Percentiles rank a stretch among this genome's conserved stretches.
These are phyloP conservation scores for Drosophila mimetica DNA, from an alignment of 2,888 invertebrate genomes.

Conservation along the genomic window DNA sequence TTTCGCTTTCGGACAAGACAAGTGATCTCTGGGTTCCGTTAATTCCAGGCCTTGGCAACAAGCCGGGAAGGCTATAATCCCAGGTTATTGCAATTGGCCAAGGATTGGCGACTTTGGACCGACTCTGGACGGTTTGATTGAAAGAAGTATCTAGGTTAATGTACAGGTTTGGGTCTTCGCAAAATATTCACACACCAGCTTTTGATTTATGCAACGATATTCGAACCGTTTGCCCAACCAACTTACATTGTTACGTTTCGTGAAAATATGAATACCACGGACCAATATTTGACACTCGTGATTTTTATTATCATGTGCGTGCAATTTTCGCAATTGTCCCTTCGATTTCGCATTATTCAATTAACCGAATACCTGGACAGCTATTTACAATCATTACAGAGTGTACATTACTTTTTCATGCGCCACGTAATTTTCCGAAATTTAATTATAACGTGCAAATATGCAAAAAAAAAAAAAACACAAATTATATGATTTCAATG, in stretches of 20 bases:
- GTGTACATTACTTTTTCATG: slow-evolving; percentile 2
- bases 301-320: slow-evolving; percentile 21
- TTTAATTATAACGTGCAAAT: slow-evolving; percentile 72
- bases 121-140: slow-evolving; percentile 3
- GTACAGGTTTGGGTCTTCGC: slow-evolving; percentile 30
- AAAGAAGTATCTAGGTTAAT: slow-evolving; percentile 33
- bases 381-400: slow-evolving; percentile 13
- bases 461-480: slow-evolving; percentile 44
- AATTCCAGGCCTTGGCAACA: slow-evolving; percentile 28
- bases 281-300: slow-evolving; percentile 19
- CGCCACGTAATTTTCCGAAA: slow-evolving; percentile 38
- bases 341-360: slow-evolving; percentile 54
- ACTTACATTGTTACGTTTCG: slow-evolving; percentile 2
- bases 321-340: slow-evolving; percentile 41
- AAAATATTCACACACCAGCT: slow-evolving; percentile 14
- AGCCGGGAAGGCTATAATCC: slow-evolving; percentile 6
- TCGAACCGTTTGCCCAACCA: not conserved
- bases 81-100: slow-evolving; percentile 6
- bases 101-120: slow-evolving; percentile 28
- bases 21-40: slow-evolving; percentile 25
- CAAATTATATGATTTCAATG: slow-evolving; percentile 52
- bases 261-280: slow-evolving; percentile 5
- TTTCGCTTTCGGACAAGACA: slow-evolving; percentile 10
- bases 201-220: slow-evolving; percentile 6
- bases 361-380: not conserved